Conservation (phyloP, 2,113 vertebrate genomes). For the Crotalus tigris region DNA sequence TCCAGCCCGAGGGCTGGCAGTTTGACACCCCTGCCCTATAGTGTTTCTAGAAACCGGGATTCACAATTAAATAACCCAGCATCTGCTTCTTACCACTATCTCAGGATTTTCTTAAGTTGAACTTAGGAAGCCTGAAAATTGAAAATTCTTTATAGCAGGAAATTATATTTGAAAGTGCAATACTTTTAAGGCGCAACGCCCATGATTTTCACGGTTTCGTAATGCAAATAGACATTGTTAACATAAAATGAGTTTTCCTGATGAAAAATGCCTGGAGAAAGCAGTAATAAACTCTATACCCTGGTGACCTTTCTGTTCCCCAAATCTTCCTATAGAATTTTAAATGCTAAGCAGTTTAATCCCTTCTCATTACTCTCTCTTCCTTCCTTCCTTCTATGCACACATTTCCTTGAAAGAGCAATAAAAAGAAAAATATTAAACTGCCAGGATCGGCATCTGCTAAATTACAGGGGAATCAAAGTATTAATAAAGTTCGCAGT, state of each 20-base stretch:
- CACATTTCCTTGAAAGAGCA: constrained; percentile 36
- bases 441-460: constrained; percentile 14
- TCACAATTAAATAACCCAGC: background rate
- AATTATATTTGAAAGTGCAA: background rate
- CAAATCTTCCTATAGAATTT: background rate
- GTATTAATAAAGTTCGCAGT: background rate
- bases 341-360: background rate
- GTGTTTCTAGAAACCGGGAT: background rate
- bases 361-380: background rate
- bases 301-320: background rate
- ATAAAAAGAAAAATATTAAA: constrained; percentile 30
- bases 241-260: background rate
- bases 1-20: no score
- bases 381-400: constrained; percentile 7
- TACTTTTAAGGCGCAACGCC: constrained; percentile 9
- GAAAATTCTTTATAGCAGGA: background rate
- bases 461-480: constrained; percentile 20
- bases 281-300: constrained; percentile 6
- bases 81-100: background rate
- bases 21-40: no score
- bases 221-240: background rate
- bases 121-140: background rate
- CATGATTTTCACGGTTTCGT: constrained; percentile 21
- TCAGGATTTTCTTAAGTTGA: background rate
- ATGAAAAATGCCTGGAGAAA: background rate